Base-by-base conservation (phyloP, 2,113 vertebrate genomes). In the Hippotragus niger region DNA sequence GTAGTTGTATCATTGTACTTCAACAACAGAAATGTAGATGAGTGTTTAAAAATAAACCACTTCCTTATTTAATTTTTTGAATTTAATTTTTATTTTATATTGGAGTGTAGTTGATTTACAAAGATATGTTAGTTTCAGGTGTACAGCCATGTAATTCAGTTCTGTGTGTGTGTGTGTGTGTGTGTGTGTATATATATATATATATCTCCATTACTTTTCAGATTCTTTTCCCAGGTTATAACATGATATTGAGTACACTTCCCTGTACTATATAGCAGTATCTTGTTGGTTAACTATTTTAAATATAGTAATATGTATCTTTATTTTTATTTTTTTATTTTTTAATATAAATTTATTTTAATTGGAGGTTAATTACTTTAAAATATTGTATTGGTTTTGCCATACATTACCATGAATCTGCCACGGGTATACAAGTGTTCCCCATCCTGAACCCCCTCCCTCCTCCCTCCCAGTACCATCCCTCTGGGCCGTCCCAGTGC, bases 111-210 rank as follows among this genome's bases (percentile, higher is more conserved):
- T 40, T 74, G 36, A 40, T 40, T 74, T 74, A 40, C 21, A 74
- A 21, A 21, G 64, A 4, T 40, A 21, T 74, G n/a, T 74, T 23
- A 23, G 19, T 40, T 74, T 40, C 19, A 74, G 67, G n/a, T 71
- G 10, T 71, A 23, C n/a, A 40, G n/a, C n/a, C 11, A 67, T 17
- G 17, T 71, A n/a, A 12, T 71, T 40, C 67, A 71, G 67, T 71
- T 23, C 11, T 23, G 0, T 67, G 7, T n/a, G 16, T 67, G 62
- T 17, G 31, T 67, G 16, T 67, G 7, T n/a, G 0, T 21, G 0
- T 23, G 0, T 67, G 7, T 67, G 4, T 67, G 33, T n/a, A 60
- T 60, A 6, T 64, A 9, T 67, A 2, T 33, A 17, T 64, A 17
- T n/a, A 67, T 67, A n/a, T n/a, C 4, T 8, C 31, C 62, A n/a